Conservation (phyloP, 2,797 vertebrate genomes). For the Acanthurus tractus region DNA sequence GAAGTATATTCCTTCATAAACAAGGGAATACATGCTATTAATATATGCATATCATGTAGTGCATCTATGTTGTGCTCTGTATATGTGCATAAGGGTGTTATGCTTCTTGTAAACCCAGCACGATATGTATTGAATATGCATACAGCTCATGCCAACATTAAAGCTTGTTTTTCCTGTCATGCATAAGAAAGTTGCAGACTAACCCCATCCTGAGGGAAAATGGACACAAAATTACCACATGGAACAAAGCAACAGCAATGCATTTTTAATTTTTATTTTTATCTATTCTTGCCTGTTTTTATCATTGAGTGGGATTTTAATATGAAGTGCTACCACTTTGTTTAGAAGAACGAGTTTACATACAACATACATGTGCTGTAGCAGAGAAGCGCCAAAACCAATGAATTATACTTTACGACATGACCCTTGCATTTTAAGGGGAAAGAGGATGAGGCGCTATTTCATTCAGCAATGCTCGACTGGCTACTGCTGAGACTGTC, state of each 20-base stretch:
- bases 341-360: background rate
- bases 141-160: constrained; percentile 30
- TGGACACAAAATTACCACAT: constrained; percentile 10
- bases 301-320: background rate
- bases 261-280: constrained; percentile 19
- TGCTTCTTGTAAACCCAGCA: constrained; percentile 5
- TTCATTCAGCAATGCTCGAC: background rate
- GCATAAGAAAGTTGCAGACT: constrained; percentile 26
- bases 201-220: constrained; percentile 3
- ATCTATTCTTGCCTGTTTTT: background rate
- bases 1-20: background rate
- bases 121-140: constrained; percentile 4
- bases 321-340: background rate
- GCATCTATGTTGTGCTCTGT: constrained; percentile 8
- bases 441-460: background rate
- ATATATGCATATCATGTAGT: constrained; percentile 10
- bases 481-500: background rate
- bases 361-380: background rate
- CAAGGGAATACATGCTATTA: background rate
- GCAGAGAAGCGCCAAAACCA: background rate
- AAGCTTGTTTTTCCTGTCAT: constrained; percentile 38
- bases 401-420: too few relatives aligned
- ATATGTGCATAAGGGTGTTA: constrained; percentile 10
- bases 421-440: background rate
- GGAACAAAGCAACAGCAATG: constrained; percentile 30